A percentile compares a stretch with the other conserved stretches of the same genome.
These are phyloP conservation scores for Drosophila birchii DNA, from an alignment of 2,888 invertebrate genomes.

Conservation along the genomic window DNA sequence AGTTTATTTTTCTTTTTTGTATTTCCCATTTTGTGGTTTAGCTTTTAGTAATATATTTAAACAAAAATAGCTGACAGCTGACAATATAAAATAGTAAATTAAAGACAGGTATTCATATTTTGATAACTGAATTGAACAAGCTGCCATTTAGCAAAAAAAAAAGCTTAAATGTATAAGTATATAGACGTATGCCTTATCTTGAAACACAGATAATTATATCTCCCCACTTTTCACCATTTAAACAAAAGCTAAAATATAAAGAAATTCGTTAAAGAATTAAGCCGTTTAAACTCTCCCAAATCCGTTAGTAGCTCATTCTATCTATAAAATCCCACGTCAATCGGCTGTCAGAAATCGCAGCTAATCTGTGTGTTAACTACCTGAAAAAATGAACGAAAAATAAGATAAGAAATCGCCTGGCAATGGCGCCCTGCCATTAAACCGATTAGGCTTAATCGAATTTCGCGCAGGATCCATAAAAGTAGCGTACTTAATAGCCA, in stretches of 20 bases:
- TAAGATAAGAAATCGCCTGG: slow-evolving; percentile 12
- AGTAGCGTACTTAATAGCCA: slow-evolving; percentile 49
- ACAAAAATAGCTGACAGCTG: neutral
- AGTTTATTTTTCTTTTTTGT: too few species aligned
- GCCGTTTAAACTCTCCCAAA: neutral
- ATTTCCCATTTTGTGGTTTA: neutral
- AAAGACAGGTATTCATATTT: slow-evolving; percentile 6
- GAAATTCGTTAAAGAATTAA: too few species aligned
- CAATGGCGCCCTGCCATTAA: slow-evolving; percentile 33
- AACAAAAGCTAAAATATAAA: neutral
- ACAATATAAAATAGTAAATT: slow-evolving; percentile 8
- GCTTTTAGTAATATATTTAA: neutral
- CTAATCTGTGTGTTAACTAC: slow-evolving; percentile 39
- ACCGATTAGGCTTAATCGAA: slow-evolving; percentile 54
- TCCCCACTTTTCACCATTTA: neutral
- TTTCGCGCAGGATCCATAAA: slow-evolving; percentile 36
- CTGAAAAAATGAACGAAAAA: slow-evolving; percentile 1
- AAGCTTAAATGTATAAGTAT: neutral
- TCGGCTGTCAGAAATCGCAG: slow-evolving; percentile 35
- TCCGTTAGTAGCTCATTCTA: neutral
- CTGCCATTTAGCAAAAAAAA: neutral
- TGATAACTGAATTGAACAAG: slow-evolving; percentile 14
- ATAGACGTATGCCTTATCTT: slow-evolving; percentile 4
- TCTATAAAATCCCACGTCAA: slow-evolving; percentile 21
- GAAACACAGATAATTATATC: slow-evolving; percentile 6